Evolutionary conservation across 2,888 invertebrate species (phyloP), one percentile per base, ranked within the genome.

Genomic region (Capitulum mitella): DNA sequence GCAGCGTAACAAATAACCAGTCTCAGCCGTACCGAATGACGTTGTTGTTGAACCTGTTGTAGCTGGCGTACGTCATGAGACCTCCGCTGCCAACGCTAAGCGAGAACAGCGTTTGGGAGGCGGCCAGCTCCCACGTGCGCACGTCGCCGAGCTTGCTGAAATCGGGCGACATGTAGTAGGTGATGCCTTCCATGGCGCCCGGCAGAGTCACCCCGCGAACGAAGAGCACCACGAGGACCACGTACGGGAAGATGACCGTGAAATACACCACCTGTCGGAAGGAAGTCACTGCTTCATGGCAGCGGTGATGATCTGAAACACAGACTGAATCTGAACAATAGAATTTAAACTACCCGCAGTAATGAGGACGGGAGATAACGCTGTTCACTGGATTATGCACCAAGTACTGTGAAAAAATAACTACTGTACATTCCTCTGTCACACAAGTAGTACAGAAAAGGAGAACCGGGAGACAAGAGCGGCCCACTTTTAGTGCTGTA

Each of bases 11-110:
- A n/a, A n/a, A n/a, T n/a, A n/a, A 43, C 12, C 43, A 43, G 43
- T 43, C 6, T 5, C 51, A 58, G n/a, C n/a, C 58, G 6, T 88
- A 97, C 97, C 95, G 92, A 87, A 97, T 97, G 81, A 98, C 97
- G 85, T 98, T 98, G 87, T 98, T 98, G 87, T 98, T 95, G 84
- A 97, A 98, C 87, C 97, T 95, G 86, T 98, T 98, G 87, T 98
- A 98, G 2, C 97, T 97, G 32, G 98, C 97, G 84, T 97, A 95
- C 14, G 98, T 98, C 82, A 98, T 86, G 1, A 98, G 89, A 8
- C 98, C 98, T 76, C 98, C 98, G 85, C 98, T 98, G 58, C 98
- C 98, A 26, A 98, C 98, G 37, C 98, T 98, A 80, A 98, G 87
- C 0, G 98, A 98, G 87, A 98, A 98, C 87, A 98, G 98, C 16